phyloP scores from a whole-genome alignment of 2,888 invertebrate species.

The Miltochrista miniata region DNA sequence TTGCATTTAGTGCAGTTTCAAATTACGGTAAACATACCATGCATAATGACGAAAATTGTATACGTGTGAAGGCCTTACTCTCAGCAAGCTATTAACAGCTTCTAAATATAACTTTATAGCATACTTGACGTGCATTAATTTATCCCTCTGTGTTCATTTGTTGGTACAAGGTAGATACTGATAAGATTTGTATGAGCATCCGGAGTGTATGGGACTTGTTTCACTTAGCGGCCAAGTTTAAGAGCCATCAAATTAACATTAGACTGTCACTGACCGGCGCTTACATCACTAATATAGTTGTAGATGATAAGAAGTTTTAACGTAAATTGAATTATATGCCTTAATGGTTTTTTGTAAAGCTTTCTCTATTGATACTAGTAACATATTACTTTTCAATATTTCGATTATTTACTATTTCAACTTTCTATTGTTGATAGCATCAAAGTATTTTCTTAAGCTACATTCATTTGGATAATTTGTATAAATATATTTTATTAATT shows the following conservation, averaged over 20 bases:
- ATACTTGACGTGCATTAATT: constrained; percentile 24
- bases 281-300: constrained; percentile 62
- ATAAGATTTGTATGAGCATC: constrained; percentile 40
- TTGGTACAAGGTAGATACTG: constrained; percentile 31
- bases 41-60: constrained; percentile 39
- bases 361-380: constrained; percentile 24
- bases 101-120: constrained; percentile 17
- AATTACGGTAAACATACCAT: constrained; percentile 41
- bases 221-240: constrained; percentile 49
- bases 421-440: too few relatives aligned
- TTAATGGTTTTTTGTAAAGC: constrained; percentile 42
- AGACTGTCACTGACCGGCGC: constrained; percentile 58
- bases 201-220: constrained; percentile 36
- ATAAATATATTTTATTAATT: too few relatives aligned
- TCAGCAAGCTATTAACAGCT: constrained; percentile 16
- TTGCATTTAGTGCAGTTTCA: constrained; percentile 39
- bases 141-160: constrained; percentile 24
- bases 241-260: constrained; percentile 73
- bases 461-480: too few relatives aligned
- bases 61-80: constrained; percentile 16
- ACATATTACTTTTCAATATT: background rate
- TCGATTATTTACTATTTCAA: too few relatives aligned
- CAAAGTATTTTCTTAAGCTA: too few relatives aligned
- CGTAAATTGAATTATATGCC: constrained; percentile 62
- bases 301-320: constrained; percentile 61